phyloP scores from a whole-genome alignment of 2,888 invertebrate genomes.

The Noctua pronuba region DNA sequence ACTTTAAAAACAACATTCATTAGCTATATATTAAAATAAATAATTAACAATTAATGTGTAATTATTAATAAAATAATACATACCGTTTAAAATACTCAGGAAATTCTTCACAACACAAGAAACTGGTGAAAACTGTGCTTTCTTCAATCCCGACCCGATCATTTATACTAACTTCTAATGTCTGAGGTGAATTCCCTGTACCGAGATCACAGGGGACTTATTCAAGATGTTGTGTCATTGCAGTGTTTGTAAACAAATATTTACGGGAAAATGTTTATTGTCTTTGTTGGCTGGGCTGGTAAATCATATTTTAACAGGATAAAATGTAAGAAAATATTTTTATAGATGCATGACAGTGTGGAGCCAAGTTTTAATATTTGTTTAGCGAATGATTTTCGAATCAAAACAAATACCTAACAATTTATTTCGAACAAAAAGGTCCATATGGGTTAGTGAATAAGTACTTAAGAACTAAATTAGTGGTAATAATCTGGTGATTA shows the following conservation, averaged over 20 bases:
- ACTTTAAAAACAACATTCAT: too few species aligned
- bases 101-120: slow-evolving; percentile 26
- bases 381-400: not conserved
- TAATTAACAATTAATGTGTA: too few species aligned
- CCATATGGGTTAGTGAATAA: too few species aligned
- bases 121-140: slow-evolving; percentile 38
- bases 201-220: slow-evolving; percentile 33
- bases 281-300: not conserved
- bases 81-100: slow-evolving; percentile 7
- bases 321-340: slow-evolving; percentile 19
- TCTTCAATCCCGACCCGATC: not conserved
- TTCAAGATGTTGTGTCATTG: not conserved
- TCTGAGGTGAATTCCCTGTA: slow-evolving; percentile 54
- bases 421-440: too few species aligned
- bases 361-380: slow-evolving; percentile 21
- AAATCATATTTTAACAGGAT: slow-evolving; percentile 30
- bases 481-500: too few species aligned
- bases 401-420: too few species aligned
- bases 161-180: slow-evolving; percentile 44
- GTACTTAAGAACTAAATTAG: too few species aligned
- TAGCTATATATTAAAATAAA: too few species aligned
- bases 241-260: slow-evolving; percentile 38
- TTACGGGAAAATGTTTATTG: too few species aligned
- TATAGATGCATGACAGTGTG: not conserved
- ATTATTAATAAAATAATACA: not conserved